Evolutionary conservation across 2,888 invertebrate genomes (phyloP).

Genomic region (Cloeon dipterum): DNA sequence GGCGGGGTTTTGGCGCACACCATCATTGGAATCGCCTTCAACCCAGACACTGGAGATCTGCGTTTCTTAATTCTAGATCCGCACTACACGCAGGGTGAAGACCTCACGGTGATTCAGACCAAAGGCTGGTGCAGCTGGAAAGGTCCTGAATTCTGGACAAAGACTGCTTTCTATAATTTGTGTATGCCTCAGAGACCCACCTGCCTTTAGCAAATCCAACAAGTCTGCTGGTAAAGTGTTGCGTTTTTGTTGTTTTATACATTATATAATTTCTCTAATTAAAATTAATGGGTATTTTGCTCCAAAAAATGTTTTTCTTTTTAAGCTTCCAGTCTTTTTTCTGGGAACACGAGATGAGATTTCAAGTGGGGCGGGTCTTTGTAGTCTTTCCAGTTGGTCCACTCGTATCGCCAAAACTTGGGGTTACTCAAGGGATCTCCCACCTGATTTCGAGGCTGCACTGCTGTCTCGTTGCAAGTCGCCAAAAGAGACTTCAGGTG

Average conservation of each 20-base stretch:
- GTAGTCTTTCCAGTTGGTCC: constrained; percentile 6
- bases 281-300: too few relatives aligned
- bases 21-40: constrained; percentile 81
- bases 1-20: constrained; percentile 97
- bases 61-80: constrained; percentile 95
- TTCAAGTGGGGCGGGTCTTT: neutral
- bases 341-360: too few relatives aligned
- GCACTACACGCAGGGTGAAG: constrained; percentile 83
- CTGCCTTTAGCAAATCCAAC: constrained; percentile 17
- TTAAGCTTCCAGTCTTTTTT: too few relatives aligned
- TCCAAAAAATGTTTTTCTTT: too few relatives aligned
- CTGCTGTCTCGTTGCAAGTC: constrained; percentile 3
- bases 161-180: constrained; percentile 85
- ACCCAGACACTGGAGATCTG: constrained; percentile 51
- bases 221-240: too few relatives aligned
- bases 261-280: too few relatives aligned
- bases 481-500: neutral
- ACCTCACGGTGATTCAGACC: constrained; percentile 41
- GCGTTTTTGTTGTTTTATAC: too few relatives aligned
- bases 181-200: constrained; percentile 64
- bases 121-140: constrained; percentile 99
- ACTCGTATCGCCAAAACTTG: constrained; percentile 6
- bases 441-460: constrained; percentile 5
- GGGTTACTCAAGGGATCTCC: constrained; percentile 6
- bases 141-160: constrained; percentile 79